Evolutionary conservation across 2,113 vertebrate species (phyloP).

Genomic region (Fulica atra): DNA sequence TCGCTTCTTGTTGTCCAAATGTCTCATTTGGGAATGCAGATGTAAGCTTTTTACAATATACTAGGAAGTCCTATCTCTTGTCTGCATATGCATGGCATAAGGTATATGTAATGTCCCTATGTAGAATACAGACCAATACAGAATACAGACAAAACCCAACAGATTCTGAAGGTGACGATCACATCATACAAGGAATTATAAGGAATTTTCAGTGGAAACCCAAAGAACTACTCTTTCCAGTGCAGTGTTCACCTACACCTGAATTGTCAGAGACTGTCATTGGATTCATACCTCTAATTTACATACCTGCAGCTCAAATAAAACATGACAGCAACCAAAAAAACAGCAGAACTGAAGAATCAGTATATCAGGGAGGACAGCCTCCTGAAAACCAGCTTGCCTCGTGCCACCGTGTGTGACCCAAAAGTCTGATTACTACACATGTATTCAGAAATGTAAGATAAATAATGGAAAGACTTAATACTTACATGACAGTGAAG

Average conservation of each 20-base stretch:
- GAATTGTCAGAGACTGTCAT: not conserved
- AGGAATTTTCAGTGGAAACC: not conserved
- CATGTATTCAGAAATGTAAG: not conserved
- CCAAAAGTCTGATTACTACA: not conserved
- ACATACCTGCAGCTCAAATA: not conserved
- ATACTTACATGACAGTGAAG: not conserved
- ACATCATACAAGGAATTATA: not conserved
- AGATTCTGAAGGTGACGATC: not conserved
- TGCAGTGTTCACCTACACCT: not conserved
- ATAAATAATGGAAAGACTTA: not conserved
- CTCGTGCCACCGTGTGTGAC: not conserved
- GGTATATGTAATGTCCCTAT: not conserved
- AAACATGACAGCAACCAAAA: not conserved
- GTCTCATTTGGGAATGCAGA: not conserved
- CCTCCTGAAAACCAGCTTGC: not conserved
- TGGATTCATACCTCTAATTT: not conserved
- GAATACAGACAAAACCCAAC: not conserved
- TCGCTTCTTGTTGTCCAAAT: not conserved
- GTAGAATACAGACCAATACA: not conserved
- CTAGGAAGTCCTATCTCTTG: not conserved
- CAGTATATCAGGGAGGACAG: not conserved
- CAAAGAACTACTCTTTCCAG: not conserved
- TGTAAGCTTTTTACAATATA: not conserved
- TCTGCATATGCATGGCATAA: not conserved
- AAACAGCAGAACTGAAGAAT: not conserved